These are phyloP conservation scores for Anas platyrhynchos DNA, from an alignment of 2,113 vertebrate genomes.

Conservation along the genomic window DNA sequence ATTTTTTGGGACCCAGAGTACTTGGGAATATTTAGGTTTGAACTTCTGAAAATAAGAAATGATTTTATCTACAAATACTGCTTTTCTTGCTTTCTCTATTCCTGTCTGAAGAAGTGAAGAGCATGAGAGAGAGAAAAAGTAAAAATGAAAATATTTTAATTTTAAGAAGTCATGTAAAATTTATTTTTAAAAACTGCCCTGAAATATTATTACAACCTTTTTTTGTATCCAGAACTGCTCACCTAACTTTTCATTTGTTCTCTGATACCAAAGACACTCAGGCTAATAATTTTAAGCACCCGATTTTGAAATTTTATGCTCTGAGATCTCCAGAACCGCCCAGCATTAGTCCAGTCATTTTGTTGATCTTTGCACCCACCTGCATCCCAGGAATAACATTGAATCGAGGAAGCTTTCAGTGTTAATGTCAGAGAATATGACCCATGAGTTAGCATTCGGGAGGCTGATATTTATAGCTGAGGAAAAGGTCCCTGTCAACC, in stretches of 20 bases:
- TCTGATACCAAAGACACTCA: background rate
- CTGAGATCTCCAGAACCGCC: background rate
- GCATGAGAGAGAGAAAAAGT: background rate
- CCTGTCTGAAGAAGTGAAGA: background rate
- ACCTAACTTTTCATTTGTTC: background rate
- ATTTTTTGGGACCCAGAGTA: background rate
- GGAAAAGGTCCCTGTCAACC: constrained; percentile 44
- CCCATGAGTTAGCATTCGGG: background rate
- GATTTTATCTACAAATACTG: background rate
- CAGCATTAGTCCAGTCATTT: background rate
- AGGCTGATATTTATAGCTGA: constrained; percentile 27
- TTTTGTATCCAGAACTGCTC: background rate
- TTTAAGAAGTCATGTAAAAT: background rate
- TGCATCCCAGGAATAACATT: background rate
- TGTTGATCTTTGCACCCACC: background rate
- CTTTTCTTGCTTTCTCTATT: background rate
- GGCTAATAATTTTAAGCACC: background rate
- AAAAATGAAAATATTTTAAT: background rate
- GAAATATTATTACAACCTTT: background rate
- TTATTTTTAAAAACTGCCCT: background rate
- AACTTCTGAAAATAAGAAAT: background rate
- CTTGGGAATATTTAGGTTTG: background rate
- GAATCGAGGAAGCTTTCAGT: background rate
- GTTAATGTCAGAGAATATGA: background rate
- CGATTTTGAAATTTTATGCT: background rate